These are phyloP conservation scores for Cotesia congregata DNA, from an alignment of 2,888 invertebrate species.

Conservation along the genomic window DNA sequence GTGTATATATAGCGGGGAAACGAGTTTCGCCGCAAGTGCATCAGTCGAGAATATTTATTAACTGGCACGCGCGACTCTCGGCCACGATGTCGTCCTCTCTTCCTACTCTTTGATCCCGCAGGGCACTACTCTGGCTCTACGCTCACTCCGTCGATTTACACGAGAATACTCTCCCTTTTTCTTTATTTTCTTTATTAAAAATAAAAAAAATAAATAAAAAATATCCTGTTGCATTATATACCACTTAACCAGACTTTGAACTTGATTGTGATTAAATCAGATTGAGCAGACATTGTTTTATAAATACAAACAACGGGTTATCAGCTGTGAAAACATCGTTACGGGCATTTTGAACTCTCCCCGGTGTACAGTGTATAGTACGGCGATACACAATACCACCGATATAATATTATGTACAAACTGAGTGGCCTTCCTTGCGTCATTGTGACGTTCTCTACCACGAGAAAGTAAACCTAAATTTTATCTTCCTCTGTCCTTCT, in stretches of 20 bases:
- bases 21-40: conserved; percentile 47
- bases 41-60: conserved; percentile 50
- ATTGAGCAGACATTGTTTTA: not conserved
- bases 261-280: conserved; percentile 1
- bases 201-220: not conserved
- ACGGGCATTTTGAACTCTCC: not conserved
- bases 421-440: not conserved
- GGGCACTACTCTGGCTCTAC: conserved; percentile 6
- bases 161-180: not conserved
- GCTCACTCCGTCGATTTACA: not conserved
- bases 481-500: not conserved
- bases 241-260: not conserved
- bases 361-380: not conserved
- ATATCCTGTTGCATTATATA: not conserved
- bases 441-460: not conserved
- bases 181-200: not conserved
- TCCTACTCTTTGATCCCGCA: not conserved
- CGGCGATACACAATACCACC: not conserved
- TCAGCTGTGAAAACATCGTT: conserved; percentile 1
- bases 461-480: not conserved
- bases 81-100: conserved; percentile 34
- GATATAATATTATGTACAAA: no score
- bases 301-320: conserved; percentile 1
- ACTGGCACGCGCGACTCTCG: conserved; percentile 47
- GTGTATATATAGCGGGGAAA: conserved; percentile 24